These are phyloP conservation scores for Brenthis hecate DNA, from an alignment of 2,888 invertebrate species.

Conservation along the genomic window DNA sequence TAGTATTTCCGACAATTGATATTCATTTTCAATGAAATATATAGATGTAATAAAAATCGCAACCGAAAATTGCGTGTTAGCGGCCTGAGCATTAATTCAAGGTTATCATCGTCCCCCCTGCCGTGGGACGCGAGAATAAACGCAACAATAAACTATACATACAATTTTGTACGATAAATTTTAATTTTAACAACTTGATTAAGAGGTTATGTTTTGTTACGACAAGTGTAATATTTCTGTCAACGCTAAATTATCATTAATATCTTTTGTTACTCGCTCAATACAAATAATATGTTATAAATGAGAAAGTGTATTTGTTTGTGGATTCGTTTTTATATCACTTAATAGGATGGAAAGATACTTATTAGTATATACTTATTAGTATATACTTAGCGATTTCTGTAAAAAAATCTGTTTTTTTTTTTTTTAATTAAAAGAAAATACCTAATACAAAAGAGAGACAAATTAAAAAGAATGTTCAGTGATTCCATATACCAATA, in stretches of 20 bases:
- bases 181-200: conserved; percentile 60
- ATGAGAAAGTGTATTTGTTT: too few relatives aligned
- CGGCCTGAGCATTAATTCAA: conserved; percentile 78
- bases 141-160: conserved; percentile 63
- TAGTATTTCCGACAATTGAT: neutral
- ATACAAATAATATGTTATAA: neutral
- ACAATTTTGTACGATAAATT: conserved; percentile 64
- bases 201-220: conserved; percentile 53
- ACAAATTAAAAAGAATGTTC: too few relatives aligned
- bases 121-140: conserved; percentile 61
- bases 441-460: too few relatives aligned
- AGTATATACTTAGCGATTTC: too few relatives aligned
- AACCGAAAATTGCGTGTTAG: conserved; percentile 61
- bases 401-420: too few relatives aligned
- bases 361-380: too few relatives aligned
- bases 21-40: conserved; percentile 17
- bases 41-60: conserved; percentile 64
- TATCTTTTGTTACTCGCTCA: conserved; percentile 9
- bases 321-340: too few relatives aligned
- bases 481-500: neutral
- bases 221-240: conserved; percentile 24
- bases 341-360: too few relatives aligned
- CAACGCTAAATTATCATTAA: conserved; percentile 12
- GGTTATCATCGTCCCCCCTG: conserved; percentile 61
- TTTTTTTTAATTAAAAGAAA: too few relatives aligned